These are phyloP conservation scores for Zapornia atra DNA, from an alignment of 2,113 vertebrate genomes.

Conservation along the genomic window DNA sequence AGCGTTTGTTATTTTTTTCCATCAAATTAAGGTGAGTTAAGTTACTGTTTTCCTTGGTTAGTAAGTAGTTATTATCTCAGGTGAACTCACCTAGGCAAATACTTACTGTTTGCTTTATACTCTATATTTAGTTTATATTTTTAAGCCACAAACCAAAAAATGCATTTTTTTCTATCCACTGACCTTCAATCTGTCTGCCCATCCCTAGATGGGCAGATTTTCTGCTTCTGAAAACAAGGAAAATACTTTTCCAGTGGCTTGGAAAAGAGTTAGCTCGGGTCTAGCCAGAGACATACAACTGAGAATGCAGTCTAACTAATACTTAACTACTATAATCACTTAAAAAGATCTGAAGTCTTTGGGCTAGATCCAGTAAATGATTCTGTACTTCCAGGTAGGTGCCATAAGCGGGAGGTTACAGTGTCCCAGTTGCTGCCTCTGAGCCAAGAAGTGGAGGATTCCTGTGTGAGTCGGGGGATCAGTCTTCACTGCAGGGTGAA, in stretches of 20 bases:
- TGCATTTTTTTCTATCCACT: not conserved
- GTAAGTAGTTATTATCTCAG: not conserved
- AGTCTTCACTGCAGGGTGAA: not conserved
- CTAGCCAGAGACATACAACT: not conserved
- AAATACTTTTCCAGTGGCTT: not conserved
- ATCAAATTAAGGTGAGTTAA: not conserved
- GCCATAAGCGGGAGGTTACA: not conserved
- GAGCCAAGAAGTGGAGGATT: not conserved
- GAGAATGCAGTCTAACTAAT: not conserved
- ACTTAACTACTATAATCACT: not conserved
- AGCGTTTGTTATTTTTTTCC: not conserved
- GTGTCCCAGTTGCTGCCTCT: not conserved
- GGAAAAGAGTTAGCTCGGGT: not conserved
- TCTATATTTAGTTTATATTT: not conserved
- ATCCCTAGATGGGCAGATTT: not conserved
- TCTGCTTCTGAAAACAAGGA: not conserved
- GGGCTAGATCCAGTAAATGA: not conserved
- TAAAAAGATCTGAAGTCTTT: not conserved
- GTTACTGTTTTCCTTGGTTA: not conserved
- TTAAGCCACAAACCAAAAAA: not conserved
- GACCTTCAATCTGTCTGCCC: not conserved
- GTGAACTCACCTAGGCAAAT: not conserved
- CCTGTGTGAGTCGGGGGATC: not conserved
- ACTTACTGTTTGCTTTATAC: conserved; percentile 15
- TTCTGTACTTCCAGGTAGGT: not conserved